phyloP scores from a whole-genome alignment of 2,888 invertebrate species.

The Lasioglossum villosulum region DNA sequence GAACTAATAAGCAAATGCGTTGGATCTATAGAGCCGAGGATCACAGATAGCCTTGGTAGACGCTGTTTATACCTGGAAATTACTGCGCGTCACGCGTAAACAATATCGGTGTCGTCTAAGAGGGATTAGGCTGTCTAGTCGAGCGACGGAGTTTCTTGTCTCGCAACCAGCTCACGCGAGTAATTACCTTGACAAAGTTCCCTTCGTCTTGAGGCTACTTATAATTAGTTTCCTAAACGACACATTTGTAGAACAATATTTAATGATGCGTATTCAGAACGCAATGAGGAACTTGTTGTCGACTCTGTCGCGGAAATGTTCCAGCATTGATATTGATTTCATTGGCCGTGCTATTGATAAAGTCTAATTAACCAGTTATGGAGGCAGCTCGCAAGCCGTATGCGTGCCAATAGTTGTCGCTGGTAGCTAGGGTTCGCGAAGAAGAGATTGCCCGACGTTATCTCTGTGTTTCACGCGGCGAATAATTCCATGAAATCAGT shows the following conservation, averaged over 20 bases:
- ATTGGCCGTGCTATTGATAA: background rate
- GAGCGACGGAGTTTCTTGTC: conserved; percentile 7
- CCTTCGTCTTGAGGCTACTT: background rate
- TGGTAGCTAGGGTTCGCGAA: conserved; percentile 44
- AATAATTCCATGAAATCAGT: conserved; percentile 71
- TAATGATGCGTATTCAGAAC: background rate
- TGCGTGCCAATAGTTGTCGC: background rate
- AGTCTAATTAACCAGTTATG: conserved; percentile 12
- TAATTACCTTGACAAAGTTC: conserved; percentile 10
- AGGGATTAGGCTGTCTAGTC: conserved; percentile 17
- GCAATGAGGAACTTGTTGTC: background rate
- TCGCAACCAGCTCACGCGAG: background rate
- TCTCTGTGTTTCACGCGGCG: conserved; percentile 67
- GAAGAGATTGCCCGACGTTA: conserved; percentile 63
- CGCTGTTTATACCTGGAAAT: background rate
- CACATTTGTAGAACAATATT: background rate
- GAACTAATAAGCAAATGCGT: conserved; percentile 5
- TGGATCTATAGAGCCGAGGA: background rate
- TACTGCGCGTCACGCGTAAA: conserved; percentile 10
- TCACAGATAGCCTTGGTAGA: background rate
- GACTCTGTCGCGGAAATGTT: background rate
- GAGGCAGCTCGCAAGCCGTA: background rate
- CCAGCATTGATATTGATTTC: background rate
- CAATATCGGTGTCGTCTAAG: conserved; percentile 22
- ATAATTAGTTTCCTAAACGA: background rate